Evolutionary conservation across 2,113 vertebrate species (phyloP).

Genomic region (Dipodomys ordii): DNA sequence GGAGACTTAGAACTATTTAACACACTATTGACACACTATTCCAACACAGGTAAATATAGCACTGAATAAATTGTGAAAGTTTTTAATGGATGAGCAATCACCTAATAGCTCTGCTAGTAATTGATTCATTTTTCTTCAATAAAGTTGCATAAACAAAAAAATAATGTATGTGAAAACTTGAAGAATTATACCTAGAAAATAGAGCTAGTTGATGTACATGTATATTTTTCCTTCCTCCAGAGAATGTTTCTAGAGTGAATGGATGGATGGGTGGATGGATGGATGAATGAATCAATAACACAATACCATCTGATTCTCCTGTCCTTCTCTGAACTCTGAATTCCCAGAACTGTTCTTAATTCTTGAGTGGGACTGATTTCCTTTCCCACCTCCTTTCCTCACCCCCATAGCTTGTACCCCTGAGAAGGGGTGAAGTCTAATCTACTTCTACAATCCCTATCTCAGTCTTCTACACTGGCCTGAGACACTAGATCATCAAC

Average conservation of each 20-base stretch:
- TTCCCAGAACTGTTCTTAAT: background rate
- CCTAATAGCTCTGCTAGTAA: too few relatives aligned
- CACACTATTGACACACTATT: too few relatives aligned
- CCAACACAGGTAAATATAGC: too few relatives aligned
- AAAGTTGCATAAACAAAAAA: background rate
- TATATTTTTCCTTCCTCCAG: background rate
- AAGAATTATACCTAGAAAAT: constrained; percentile 11
- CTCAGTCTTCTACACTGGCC: background rate
- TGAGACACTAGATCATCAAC: background rate
- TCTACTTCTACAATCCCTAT: too few relatives aligned
- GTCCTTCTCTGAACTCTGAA: background rate
- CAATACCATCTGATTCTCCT: background rate
- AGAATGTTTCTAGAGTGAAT: background rate
- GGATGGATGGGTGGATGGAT: background rate
- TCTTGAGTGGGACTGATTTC: background rate
- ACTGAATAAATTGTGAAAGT: too few relatives aligned
- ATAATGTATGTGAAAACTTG: background rate
- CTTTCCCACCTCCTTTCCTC: background rate
- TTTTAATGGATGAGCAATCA: too few relatives aligned
- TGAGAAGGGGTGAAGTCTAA: background rate
- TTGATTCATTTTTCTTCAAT: too few relatives aligned
- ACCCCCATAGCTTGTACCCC: background rate
- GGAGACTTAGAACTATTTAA: too few relatives aligned
- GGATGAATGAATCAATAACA: background rate
- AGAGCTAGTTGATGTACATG: background rate